Evolutionary conservation across 2,888 invertebrate species (phyloP).

Genomic region (Metacarcinus magister): DNA sequence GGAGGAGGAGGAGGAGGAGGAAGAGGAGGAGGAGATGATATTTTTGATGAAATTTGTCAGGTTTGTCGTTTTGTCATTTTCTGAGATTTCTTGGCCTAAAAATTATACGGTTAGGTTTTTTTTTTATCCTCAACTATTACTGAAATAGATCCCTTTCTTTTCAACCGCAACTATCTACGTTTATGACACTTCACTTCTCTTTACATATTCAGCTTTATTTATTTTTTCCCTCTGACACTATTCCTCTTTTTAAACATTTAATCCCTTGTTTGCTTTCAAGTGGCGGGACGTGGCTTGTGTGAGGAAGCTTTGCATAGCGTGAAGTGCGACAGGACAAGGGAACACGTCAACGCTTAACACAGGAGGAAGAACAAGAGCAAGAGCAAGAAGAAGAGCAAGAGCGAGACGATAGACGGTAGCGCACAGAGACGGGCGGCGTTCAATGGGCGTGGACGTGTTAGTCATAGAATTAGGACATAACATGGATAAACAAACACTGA

Average conservation of each 20-base stretch:
- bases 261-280: neutral
- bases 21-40: neutral
- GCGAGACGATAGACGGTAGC: neutral
- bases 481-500: neutral
- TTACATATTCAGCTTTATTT: neutral
- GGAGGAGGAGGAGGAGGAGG: too few species aligned
- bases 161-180: neutral
- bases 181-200: neutral
- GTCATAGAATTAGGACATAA: neutral
- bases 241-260: neutral
- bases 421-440: neutral
- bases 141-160: neutral
- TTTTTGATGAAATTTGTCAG: neutral
- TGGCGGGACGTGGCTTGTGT: neutral
- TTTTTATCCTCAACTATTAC: neutral
- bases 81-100: neutral
- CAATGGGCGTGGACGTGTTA: neutral
- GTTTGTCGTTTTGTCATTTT: neutral
- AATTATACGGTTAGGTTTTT: neutral
- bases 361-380: neutral
- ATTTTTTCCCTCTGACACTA: neutral
- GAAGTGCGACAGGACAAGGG: neutral
- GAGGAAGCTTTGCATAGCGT: neutral
- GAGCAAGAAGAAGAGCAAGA: neutral
- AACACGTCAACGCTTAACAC: neutral